These are phyloP conservation scores for Amazona guildingii DNA, from an alignment of 2,113 vertebrate species.

Conservation along the genomic window DNA sequence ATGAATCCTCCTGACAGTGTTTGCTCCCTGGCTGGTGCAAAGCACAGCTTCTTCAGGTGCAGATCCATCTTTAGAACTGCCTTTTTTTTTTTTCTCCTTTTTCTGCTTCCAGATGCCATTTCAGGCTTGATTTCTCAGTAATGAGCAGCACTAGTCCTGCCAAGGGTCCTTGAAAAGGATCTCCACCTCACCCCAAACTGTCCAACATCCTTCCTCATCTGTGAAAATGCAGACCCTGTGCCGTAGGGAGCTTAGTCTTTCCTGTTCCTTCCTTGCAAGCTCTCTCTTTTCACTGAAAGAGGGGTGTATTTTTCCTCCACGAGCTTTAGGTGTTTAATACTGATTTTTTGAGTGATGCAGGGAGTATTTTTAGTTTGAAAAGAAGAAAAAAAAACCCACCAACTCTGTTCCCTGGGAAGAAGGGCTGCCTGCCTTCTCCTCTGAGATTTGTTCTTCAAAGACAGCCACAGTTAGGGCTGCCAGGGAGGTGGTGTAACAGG, in stretches of 20 bases:
- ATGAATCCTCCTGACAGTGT: background rate
- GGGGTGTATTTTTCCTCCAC: background rate
- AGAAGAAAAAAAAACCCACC: background rate
- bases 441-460: conserved; percentile 2
- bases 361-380: conserved; percentile 25
- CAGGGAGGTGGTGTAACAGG: background rate
- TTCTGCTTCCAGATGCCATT: background rate
- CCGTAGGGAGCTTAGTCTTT: background rate
- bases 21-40: background rate
- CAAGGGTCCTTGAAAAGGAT: background rate
- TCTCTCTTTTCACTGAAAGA: background rate
- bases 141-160: background rate
- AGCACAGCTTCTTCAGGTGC: background rate
- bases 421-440: background rate
- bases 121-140: background rate
- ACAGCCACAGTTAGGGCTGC: background rate
- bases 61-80: background rate
- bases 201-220: background rate
- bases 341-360: background rate
- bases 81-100: background rate
- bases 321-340: background rate
- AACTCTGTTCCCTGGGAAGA: background rate
- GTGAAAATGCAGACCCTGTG: fast-evolving
- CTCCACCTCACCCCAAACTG: background rate
- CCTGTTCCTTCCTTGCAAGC: background rate